Base-by-base conservation (phyloP, 1,140 invertebrate species). In the Drosophila eugracilis region DNA sequence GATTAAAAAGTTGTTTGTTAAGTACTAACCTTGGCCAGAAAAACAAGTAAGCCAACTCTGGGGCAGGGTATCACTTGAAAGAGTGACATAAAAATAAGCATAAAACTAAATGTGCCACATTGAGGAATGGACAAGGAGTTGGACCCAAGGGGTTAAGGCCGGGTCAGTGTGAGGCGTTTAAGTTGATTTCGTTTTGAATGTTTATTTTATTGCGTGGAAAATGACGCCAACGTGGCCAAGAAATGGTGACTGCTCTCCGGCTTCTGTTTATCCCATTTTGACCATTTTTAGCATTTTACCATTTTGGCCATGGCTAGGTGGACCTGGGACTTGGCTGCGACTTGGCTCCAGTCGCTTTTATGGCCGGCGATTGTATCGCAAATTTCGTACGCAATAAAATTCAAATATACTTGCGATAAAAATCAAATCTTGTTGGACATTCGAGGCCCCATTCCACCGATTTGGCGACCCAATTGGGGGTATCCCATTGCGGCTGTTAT, bases 191-290 rank as follows among this genome's bases (percentile, higher is more conserved):
- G 72, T 78, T 90, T 90, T 90, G 77, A 90, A 90, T 90, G 86
- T 74, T 90, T 88, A 90, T 90, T 90, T 90, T 90, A 90, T 90
- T 88, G 88, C 88, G 81, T 84, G 83, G 88, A 90, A 90, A 90
- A 90, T 88, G 88, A 90, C 88, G 88, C 88, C 88, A 90, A 90
- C 79, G 78, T 90, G 88, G 88, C 88, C 88, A 84, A 88, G 75
- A 81, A 88, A 85, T 80, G 85, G 76, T 77, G 76, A 71, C 47
- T 52, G 58, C 58, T 74, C 77, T 26, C 10, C 34, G 5, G 17
- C 34, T 48, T 9, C 28, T 58, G 39, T 14, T 17, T 39, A 22
- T 52, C 49, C 50, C 53, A 39, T 26, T 42, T 34, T 21, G 24
- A 14, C 15, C 44, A 19, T 26, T 39, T 41, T 22, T 21, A 21